phyloP scores from a whole-genome alignment of 2,888 invertebrate genomes.

The Coleophora flavipennella region DNA sequence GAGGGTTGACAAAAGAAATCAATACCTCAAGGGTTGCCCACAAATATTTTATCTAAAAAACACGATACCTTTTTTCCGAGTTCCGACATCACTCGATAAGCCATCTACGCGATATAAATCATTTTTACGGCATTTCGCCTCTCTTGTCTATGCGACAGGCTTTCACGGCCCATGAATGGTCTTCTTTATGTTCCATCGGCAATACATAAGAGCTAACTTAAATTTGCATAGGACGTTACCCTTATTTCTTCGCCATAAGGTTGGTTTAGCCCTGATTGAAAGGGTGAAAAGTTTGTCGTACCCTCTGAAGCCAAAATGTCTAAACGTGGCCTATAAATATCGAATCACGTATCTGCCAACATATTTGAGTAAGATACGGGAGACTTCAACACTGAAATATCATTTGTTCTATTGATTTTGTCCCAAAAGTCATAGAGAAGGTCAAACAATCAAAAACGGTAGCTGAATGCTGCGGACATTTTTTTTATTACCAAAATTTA shows the following conservation, averaged over 20 bases:
- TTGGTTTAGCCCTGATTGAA: constrained; percentile 17
- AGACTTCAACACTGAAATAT: too few species aligned
- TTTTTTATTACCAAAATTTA: too few species aligned
- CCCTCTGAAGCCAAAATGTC: constrained; percentile 42
- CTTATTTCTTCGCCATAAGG: constrained; percentile 20
- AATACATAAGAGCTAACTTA: constrained; percentile 26
- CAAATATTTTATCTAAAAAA: constrained; percentile 29
- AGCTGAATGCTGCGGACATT: too few species aligned
- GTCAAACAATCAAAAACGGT: too few species aligned
- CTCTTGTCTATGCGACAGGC: constrained; percentile 58
- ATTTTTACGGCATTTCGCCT: constrained; percentile 54
- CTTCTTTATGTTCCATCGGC: constrained; percentile 50
- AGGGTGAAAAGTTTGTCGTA: constrained; percentile 19
- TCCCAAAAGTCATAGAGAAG: too few species aligned
- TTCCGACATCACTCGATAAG: constrained; percentile 55
- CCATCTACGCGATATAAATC: constrained; percentile 55
- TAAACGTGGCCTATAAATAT: constrained; percentile 59
- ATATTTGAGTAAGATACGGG: too few species aligned
- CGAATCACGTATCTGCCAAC: constrained; percentile 24
- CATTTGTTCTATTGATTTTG: too few species aligned
- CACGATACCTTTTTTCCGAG: constrained; percentile 47
- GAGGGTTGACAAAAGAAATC: constrained; percentile 15
- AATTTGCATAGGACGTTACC: constrained; percentile 7
- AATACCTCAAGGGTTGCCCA: constrained; percentile 16
- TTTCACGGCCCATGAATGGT: constrained; percentile 58